These are phyloP conservation scores for Oceanodroma tethys DNA, from an alignment of 2,113 vertebrate genomes.

Conservation along the genomic window DNA sequence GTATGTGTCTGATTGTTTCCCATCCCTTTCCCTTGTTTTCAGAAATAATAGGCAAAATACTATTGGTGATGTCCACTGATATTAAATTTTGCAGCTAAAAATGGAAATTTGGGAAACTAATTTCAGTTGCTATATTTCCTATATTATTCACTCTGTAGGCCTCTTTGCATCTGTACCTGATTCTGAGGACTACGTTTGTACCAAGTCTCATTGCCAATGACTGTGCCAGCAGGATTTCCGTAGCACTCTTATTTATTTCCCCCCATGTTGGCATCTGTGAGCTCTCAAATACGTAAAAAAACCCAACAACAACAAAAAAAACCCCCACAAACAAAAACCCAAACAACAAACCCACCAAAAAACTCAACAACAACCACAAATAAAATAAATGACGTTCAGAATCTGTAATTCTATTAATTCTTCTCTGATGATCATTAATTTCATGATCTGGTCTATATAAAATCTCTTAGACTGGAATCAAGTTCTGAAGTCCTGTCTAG, in stretches of 20 bases:
- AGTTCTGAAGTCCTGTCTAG: background rate
- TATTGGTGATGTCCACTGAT: background rate
- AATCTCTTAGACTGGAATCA: background rate
- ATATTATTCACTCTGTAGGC: background rate
- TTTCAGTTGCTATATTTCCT: background rate
- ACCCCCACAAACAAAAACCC: rapidly evolving
- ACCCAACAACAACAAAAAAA: background rate
- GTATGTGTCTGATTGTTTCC: background rate
- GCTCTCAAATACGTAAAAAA: background rate
- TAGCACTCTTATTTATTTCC: background rate
- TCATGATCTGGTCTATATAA: background rate
- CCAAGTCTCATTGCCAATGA: background rate
- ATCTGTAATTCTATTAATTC: background rate
- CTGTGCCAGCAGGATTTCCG: background rate
- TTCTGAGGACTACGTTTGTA: background rate
- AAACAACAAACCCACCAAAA: background rate
- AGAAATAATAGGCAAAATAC: background rate
- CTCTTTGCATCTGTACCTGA: background rate
- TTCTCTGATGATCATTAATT: background rate
- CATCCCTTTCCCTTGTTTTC: background rate
- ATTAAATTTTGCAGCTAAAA: background rate
- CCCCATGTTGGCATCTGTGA: background rate
- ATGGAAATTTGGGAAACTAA: background rate
- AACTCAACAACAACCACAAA: background rate
- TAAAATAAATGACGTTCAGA: background rate